Conservation (phyloP, 2,888 invertebrate species). For the Epinotia bilunana region DNA sequence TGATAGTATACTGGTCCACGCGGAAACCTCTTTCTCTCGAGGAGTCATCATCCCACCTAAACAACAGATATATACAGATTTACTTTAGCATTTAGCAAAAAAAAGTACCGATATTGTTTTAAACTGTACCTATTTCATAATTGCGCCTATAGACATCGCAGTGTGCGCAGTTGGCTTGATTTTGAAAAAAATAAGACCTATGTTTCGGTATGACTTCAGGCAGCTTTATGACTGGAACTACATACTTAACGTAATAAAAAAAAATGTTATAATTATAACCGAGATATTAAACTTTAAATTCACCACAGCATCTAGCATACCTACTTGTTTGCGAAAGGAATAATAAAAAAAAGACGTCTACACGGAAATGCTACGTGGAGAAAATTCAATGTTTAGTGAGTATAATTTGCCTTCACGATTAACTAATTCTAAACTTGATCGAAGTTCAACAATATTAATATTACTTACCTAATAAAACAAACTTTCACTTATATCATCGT, state of each 20-base stretch:
- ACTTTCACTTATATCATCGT: slow-evolving; percentile 17
- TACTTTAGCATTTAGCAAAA: background rate
- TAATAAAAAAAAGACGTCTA: background rate
- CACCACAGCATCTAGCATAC: background rate
- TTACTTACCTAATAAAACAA: background rate
- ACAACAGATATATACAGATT: slow-evolving; percentile 8
- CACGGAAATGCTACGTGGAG: background rate
- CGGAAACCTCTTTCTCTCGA: slow-evolving; percentile 3
- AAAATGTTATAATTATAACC: no score
- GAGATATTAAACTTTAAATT: no score
- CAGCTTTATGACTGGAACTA: no score
- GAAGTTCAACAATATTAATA: slow-evolving; percentile 2
- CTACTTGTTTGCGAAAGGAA: background rate
- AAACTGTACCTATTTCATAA: no score
- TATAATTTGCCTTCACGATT: background rate
- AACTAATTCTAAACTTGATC: slow-evolving; percentile 4
- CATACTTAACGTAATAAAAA: no score
- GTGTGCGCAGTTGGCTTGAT: no score
- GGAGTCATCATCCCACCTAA: slow-evolving; percentile 35
- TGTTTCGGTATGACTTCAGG: no score
- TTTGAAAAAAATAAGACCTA: no score
- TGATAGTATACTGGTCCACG: slow-evolving; percentile 34
- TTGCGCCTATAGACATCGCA: no score
- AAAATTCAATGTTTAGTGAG: background rate
- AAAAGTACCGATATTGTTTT: no score